phyloP scores from a whole-genome alignment of 2,888 invertebrate species.

The Drosophila emarginata region DNA sequence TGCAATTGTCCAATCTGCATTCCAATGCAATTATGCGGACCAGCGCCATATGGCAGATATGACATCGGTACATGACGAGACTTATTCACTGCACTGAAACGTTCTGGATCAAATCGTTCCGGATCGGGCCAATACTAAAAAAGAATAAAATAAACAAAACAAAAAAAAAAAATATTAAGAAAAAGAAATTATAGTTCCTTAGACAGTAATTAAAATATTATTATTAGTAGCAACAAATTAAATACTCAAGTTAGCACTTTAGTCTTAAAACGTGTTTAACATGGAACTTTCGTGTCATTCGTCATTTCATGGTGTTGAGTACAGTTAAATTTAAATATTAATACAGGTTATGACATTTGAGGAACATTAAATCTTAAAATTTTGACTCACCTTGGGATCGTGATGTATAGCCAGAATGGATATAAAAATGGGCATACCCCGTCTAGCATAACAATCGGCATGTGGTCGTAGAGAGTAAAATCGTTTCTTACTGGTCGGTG shows the following conservation, averaged over 20 bases:
- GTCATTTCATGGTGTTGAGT: too few relatives aligned
- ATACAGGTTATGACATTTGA: neutral
- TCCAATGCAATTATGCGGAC: constrained; percentile 80
- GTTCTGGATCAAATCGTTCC: constrained; percentile 80
- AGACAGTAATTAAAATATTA: neutral
- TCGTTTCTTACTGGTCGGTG: constrained; percentile 74
- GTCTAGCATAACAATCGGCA: constrained; percentile 77
- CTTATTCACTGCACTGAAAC: constrained; percentile 76
- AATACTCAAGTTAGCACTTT: too few relatives aligned
- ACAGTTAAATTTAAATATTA: too few relatives aligned
- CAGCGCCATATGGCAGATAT: constrained; percentile 80
- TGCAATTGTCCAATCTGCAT: constrained; percentile 78
- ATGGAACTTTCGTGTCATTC: too few relatives aligned
- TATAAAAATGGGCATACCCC: constrained; percentile 81
- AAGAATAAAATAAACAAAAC: neutral
- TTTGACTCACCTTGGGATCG: constrained; percentile 77
- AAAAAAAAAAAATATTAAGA: neutral
- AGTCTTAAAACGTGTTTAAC: too few relatives aligned
- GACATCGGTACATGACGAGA: constrained; percentile 75
- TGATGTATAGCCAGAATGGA: constrained; percentile 81
- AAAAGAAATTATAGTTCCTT: neutral
- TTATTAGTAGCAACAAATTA: neutral
- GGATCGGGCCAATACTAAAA: constrained; percentile 80
- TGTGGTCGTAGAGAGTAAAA: constrained; percentile 79
- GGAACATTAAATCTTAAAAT: neutral